A percentile compares a stretch with the other conserved stretches of the same genome.
Evolutionary conservation across 1,140 invertebrate genomes (phyloP).

Genomic region (Anoplophora glabripennis): DNA sequence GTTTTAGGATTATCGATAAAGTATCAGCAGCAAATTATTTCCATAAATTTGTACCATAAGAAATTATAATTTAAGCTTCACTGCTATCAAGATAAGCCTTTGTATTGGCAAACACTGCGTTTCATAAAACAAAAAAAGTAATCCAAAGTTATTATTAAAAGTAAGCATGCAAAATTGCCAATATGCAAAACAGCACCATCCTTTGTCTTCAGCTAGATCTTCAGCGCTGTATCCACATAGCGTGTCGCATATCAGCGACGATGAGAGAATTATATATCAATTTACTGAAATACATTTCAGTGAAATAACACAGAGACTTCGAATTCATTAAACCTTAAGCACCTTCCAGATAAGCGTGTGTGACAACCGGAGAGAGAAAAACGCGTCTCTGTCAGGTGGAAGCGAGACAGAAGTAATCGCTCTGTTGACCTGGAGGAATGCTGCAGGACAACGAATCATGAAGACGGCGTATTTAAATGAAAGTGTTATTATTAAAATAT

Average conservation of each 20-base stretch:
- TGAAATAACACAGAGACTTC: conserved; percentile 33
- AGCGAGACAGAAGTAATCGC: conserved; percentile 19
- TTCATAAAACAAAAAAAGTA: no score
- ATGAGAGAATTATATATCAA: conserved; percentile 37
- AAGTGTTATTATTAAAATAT: conserved; percentile 6
- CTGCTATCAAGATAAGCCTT: no score
- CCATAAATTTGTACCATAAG: no score
- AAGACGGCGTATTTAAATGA: conserved; percentile 14
- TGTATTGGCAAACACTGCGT: no score
- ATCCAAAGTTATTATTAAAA: no score
- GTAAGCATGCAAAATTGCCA: no score
- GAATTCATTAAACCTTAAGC: conserved; percentile 38
- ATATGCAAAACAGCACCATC: no score
- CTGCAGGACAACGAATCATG: conserved; percentile 25
- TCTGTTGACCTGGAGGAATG: conserved; percentile 31
- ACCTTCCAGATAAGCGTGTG: conserved; percentile 31
- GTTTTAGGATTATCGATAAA: no score
- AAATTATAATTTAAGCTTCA: no score
- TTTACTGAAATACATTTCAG: conserved; percentile 39
- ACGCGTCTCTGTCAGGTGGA: conserved; percentile 3
- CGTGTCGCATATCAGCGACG: conserved; percentile 32
- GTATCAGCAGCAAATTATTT: no score
- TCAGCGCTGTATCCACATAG: conserved; percentile 4
- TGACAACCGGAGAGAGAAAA: conserved; percentile 23
- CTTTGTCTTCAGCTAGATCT: no score